phyloP scores from a whole-genome alignment of 2,113 vertebrate genomes.

The Phasianus colchicus region DNA sequence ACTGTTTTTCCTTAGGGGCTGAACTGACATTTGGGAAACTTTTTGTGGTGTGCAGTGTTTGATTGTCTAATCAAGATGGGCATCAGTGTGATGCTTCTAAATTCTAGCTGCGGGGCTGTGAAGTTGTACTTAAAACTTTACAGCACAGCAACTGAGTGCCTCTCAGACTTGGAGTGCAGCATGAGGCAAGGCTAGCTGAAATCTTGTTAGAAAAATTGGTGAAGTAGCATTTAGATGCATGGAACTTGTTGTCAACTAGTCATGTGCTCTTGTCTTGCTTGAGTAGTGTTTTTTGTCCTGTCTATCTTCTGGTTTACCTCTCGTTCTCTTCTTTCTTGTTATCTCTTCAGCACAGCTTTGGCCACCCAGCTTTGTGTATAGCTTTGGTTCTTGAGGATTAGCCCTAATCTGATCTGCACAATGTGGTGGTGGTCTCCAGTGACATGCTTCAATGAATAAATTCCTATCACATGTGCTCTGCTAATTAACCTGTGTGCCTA shows the following conservation, averaged over 20 bases:
- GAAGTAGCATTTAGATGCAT: background rate
- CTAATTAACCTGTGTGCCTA: background rate
- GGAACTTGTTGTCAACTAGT: background rate
- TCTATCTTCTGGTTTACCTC: background rate
- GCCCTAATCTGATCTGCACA: background rate
- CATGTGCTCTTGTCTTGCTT: background rate
- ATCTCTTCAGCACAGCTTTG: background rate
- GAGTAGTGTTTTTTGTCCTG: background rate
- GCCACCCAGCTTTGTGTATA: background rate
- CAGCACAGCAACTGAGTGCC: background rate
- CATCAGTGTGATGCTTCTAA: background rate
- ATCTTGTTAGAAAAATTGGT: background rate
- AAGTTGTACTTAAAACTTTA: background rate
- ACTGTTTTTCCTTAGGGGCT: background rate
- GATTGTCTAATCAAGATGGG: background rate
- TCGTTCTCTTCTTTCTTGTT: background rate
- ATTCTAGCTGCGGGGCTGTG: background rate
- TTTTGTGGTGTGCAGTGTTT: background rate
- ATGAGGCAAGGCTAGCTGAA: background rate
- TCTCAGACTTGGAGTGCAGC: background rate
- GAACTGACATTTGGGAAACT: background rate
- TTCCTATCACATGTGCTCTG: background rate
- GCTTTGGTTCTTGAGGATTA: background rate
- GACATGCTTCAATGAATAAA: background rate
- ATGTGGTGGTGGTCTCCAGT: background rate